Conservation (phyloP, 2,888 invertebrate species). For the Erannis defoliaria region DNA sequence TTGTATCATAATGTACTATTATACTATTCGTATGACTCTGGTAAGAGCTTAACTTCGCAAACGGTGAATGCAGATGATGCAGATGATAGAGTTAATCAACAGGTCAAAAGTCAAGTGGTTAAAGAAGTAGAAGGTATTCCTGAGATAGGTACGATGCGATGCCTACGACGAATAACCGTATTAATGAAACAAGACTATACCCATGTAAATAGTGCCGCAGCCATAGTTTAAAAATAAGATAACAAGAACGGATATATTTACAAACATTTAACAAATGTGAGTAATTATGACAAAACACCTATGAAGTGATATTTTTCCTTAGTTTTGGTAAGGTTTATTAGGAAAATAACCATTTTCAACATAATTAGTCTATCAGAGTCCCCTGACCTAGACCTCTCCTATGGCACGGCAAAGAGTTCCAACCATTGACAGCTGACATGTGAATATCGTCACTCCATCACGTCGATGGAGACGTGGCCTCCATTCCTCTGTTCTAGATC, state of each 20-base stretch:
- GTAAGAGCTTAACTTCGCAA: not conserved
- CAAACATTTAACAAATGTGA: conserved; percentile 5
- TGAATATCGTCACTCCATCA: no score
- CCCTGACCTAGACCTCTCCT: no score
- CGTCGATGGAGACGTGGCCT: no score
- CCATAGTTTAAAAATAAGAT: conserved; percentile 2
- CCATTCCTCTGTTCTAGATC: no score
- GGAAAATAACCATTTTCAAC: no score
- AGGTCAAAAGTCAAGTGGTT: conserved; percentile 23
- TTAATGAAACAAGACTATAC: conserved; percentile 5
- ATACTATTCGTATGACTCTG: no score
- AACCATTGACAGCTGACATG: no score
- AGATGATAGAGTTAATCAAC: conserved; percentile 16
- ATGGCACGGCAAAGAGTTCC: no score
- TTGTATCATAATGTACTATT: no score
- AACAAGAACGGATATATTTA: not conserved
- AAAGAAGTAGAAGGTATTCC: conserved; percentile 15
- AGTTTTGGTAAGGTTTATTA: not conserved
- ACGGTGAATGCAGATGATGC: conserved; percentile 9
- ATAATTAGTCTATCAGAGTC: no score
- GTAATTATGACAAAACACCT: not conserved
- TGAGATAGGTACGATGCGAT: conserved; percentile 7
- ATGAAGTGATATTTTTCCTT: not conserved
- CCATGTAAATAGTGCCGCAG: not conserved
- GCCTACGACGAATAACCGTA: no score